Conservation (phyloP, 2,113 vertebrate genomes). For the Brachyistius frenatus region DNA sequence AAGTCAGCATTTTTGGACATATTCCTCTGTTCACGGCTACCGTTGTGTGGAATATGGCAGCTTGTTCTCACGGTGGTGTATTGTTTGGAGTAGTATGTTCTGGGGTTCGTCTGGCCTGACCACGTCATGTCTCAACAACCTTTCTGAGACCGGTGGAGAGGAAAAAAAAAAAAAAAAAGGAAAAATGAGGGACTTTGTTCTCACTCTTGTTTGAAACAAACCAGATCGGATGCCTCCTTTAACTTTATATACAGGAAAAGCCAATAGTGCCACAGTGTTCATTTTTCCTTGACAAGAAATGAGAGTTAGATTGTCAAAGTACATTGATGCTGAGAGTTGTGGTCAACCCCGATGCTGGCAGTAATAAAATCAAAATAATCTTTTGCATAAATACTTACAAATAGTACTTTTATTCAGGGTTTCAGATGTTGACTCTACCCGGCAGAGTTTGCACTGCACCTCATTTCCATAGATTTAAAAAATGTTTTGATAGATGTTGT, state of each 20-base stretch:
- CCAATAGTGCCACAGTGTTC: slow-evolving; percentile 1
- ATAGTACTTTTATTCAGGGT: no score
- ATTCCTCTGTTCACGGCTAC: slow-evolving; percentile 43
- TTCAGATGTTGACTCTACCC: no score
- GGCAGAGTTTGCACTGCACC: no score
- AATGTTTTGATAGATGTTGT: no score
- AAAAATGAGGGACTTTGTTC: slow-evolving; percentile 12
- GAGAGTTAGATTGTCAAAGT: slow-evolving; percentile 4
- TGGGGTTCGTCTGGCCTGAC: slow-evolving; percentile 55
- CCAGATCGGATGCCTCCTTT: slow-evolving; percentile 34
- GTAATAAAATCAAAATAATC: not conserved
- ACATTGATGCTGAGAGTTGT: not conserved
- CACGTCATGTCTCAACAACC: slow-evolving; percentile 70
- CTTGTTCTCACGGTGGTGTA: slow-evolving; percentile 40
- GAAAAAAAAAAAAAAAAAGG: slow-evolving; percentile 16
- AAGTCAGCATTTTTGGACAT: not conserved
- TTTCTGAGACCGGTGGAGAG: slow-evolving; percentile 34
- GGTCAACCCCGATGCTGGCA: not conserved
- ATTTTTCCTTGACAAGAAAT: slow-evolving; percentile 30
- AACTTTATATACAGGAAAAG: slow-evolving; percentile 8
- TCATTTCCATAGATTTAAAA: no score
- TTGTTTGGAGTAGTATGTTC: slow-evolving; percentile 62
- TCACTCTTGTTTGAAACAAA: slow-evolving; percentile 38
- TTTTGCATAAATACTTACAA: not conserved
- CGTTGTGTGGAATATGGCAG: slow-evolving; percentile 36